Evolutionary conservation across 2,797 vertebrate species (phyloP).

Genomic region (Adrianichthys oophorus): DNA sequence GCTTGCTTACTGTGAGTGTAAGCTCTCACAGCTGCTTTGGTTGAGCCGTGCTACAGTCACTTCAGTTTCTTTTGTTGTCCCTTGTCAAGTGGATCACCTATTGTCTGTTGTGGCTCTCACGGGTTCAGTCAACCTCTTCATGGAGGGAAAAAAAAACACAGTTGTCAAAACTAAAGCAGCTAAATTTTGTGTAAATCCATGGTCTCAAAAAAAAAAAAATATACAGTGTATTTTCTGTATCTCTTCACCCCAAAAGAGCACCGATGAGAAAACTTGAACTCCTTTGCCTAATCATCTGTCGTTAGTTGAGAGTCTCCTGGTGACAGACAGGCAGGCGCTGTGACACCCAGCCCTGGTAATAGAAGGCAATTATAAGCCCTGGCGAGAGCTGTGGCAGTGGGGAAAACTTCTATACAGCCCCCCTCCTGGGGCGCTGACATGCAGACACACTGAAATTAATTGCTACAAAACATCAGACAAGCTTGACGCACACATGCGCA

Average conservation of each 20-base stretch:
- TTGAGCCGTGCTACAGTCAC: slow-evolving; percentile 14
- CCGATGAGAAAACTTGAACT: slow-evolving; percentile 60
- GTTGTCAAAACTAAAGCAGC: not conserved
- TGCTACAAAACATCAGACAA: slow-evolving; percentile 78
- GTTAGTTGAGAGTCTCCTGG: slow-evolving; percentile 66
- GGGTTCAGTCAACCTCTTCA: slow-evolving; percentile 8
- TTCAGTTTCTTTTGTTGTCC: slow-evolving; percentile 17
- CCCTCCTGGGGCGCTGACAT: slow-evolving; percentile 74
- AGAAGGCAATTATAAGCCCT: slow-evolving; percentile 78
- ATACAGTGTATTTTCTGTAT: slow-evolving; percentile 8
- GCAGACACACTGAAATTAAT: slow-evolving; percentile 78
- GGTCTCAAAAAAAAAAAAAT: slow-evolving; percentile 2
- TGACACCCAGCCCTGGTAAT: slow-evolving; percentile 77
- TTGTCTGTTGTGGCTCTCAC: slow-evolving; percentile 4
- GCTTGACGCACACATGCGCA: slow-evolving; percentile 65
- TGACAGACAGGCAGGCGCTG: slow-evolving; percentile 73
- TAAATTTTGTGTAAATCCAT: slow-evolving; percentile 8
- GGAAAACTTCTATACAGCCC: slow-evolving; percentile 72
- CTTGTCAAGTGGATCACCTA: slow-evolving; percentile 9
- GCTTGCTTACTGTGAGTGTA: slow-evolving; percentile 34
- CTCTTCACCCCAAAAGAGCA: slow-evolving; percentile 61
- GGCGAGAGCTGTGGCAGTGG: slow-evolving; percentile 71
- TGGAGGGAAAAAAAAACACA: not conserved
- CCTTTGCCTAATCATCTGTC: slow-evolving; percentile 70
- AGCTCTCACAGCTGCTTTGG: slow-evolving; percentile 39